These are phyloP conservation scores for Cyprinodon brontotheroides DNA, from an alignment of 2,113 vertebrate genomes.

Conservation along the genomic window DNA sequence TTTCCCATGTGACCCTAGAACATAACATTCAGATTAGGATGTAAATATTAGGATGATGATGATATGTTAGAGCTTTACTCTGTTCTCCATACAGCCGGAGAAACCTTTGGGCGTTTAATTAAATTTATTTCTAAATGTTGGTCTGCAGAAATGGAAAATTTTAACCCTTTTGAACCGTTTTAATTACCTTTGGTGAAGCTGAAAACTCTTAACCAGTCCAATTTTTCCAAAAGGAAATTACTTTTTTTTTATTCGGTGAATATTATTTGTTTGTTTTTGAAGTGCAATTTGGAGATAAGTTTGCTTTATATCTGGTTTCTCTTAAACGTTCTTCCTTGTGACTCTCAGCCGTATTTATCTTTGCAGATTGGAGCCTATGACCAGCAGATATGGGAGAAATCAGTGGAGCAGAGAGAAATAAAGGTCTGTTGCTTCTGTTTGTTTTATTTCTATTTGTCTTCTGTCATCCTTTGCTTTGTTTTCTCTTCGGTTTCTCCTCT, in stretches of 20 bases:
- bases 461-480: slow-evolving; percentile 7
- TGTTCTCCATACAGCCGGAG: too few relatives aligned
- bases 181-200: background rate
- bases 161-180: background rate
- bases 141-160: too few relatives aligned
- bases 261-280: background rate
- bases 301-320: background rate
- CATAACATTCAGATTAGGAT: too few relatives aligned
- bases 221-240: background rate
- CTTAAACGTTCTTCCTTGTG: background rate
- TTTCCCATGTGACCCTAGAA: too few relatives aligned
- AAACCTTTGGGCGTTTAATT: too few relatives aligned
- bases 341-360: slow-evolving; percentile 23
- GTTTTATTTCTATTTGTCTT: background rate
- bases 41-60: too few relatives aligned
- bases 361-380: slow-evolving; percentile 98
- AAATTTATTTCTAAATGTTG: too few relatives aligned
- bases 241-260: background rate
- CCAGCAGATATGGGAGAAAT: slow-evolving; percentile 99
- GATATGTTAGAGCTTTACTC: too few relatives aligned
- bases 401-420: slow-evolving; percentile 98
- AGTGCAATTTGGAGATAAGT: background rate
- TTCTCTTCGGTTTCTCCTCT: background rate
- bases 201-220: background rate
- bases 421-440: slow-evolving; percentile 83